Base-by-base conservation (phyloP, 2,797 vertebrate species). In the Pelochelys cantorii region DNA sequence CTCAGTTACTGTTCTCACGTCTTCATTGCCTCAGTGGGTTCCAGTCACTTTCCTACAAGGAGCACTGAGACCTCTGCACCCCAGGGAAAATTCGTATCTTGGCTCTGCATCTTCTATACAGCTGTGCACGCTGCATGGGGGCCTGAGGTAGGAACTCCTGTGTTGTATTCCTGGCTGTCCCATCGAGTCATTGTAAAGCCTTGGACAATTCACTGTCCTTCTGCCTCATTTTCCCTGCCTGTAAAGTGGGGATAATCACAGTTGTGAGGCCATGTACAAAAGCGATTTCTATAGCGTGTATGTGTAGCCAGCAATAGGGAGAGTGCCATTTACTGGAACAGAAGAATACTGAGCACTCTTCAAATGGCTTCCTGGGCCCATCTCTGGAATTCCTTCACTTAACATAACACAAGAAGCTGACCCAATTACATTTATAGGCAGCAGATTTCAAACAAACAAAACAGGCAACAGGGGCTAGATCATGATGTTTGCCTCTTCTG, bases 21-120 rank as follows among this genome's bases (percentile, higher is more conserved):
- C 79, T 96, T 92, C 71, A 88, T 87, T 65, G 93, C 93, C 94
- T 96, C 85, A 90, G 84, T 89, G 84, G 88, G 80, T 88, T 71
- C 87, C 11, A 8, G 90, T 60, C 79, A 95, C 95, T 89, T 93
- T 94, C 91, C 65, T 25, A 92, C 92, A 81, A 81, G 90, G 78
- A 59, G 1, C 2, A 93, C 89, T 0, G 8, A 92, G 90, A 91
- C 87, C 92, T 82, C 71, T 0, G 6, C 90, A 86, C 94, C 94
- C 89, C 83, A 95, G 88, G 83, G 95, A 96, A 97, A 96, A 95
- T 95, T 94, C 92, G 94, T 3, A 0, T 1, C 60, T 85, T 94
- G 85, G 90, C 86, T 93, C 34, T 85, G 75, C 75, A 0, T 86
- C 92, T 94, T 86, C 93, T 90, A 84, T 84, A 77, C 57, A 23